Percentiles rank a stretch among this genome's conserved stretches.
Evolutionary conservation across 2,797 vertebrate species (phyloP).

Genomic region (Crocodylus rhombifer): DNA sequence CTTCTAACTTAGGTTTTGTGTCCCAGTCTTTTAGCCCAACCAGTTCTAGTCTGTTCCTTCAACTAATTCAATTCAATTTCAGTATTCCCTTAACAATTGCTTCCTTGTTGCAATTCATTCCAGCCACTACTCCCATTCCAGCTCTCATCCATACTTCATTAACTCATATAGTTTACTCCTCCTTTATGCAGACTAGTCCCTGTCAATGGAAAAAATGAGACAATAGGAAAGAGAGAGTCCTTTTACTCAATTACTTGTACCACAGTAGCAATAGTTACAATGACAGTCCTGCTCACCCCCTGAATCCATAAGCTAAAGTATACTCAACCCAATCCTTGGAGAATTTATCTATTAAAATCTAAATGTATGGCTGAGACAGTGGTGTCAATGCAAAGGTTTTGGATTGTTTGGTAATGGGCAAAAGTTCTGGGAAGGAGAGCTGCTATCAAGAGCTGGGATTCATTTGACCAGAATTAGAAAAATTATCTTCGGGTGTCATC

Average conservation of each 20-base stretch:
- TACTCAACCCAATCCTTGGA: background rate
- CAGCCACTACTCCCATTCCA: rapidly evolving
- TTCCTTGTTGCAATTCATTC: background rate
- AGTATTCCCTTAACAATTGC: too few species aligned
- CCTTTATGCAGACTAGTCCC: background rate
- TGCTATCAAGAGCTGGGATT: too few species aligned
- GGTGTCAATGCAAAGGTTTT: too few species aligned
- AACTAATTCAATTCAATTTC: background rate
- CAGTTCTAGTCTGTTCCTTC: background rate
- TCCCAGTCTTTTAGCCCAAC: background rate
- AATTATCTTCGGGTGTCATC: too few species aligned
- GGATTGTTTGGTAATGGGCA: too few species aligned
- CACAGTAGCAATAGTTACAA: background rate
- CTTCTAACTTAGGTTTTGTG: background rate
- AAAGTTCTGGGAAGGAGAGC: too few species aligned
- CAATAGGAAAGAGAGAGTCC: background rate
- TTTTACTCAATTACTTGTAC: background rate
- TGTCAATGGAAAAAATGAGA: background rate
- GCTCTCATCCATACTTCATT: background rate
- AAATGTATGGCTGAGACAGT: background rate
- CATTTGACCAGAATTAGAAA: too few species aligned
- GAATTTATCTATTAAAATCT: background rate
- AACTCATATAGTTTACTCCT: background rate
- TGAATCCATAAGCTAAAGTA: background rate
- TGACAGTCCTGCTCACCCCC: background rate